Base-by-base conservation (phyloP, 1,140 invertebrate species). In the Bursaphelenchus mucronatus region DNA sequence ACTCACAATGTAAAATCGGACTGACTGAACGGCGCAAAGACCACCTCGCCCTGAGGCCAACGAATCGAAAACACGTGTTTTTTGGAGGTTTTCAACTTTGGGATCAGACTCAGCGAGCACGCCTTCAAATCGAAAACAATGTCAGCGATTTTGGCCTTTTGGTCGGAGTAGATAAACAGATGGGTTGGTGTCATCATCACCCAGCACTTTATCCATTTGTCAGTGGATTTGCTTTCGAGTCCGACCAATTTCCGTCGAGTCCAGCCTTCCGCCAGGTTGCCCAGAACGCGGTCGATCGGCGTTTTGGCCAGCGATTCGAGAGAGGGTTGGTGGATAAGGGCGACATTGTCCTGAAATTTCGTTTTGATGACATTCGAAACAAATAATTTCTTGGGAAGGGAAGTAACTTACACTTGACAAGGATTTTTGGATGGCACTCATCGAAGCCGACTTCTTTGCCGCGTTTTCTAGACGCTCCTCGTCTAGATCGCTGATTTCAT, bases 401-500 rank as follows among this genome's bases (percentile, higher is more conserved):
- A 30, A 30, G 30, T 5, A 30, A 30, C 30, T 30, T 30, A 30
- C 30, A 30, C 30, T 30, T 1, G 30, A 52, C 40, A 52, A 10
- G 30, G 17, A 44, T 15, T 44, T 15, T n/a, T 11, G 43, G 30
- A 6, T 44, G 5, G 17, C 46, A 30, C 40, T 41, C 54, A 39
- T 55, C 54, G 54, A 55, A 55, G 39, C 39, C 2, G 54, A 55
- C 19, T 55, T 19, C 49, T 50, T 19, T 17, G 19, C 19, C 1
- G 49, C n/a, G 19, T 21, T 55, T 55, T 55, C 19, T 55, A n/a
- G 13, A 1, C 15, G 19, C 54, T 51, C 64, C 30, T 66, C 64
- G 43, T 67, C 64, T 40, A 57, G 46, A 41, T 71, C 72, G 15
- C 69, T 68, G 41, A 55, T 30, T 64, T 71, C 70, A 13, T 70